These are phyloP conservation scores for Ecliptopera silaceata DNA, from an alignment of 2,888 invertebrate genomes.

Conservation along the genomic window DNA sequence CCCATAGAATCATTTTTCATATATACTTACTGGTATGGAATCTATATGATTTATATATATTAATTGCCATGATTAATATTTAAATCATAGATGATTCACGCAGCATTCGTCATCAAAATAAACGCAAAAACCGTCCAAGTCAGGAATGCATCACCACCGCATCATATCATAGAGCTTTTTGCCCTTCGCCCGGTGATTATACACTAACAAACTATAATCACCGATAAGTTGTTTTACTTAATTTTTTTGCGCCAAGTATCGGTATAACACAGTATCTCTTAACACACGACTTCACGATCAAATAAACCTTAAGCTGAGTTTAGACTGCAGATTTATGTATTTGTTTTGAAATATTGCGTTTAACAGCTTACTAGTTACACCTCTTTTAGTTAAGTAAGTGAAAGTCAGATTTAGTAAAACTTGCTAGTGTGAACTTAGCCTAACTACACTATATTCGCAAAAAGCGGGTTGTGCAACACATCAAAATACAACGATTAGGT, in stretches of 20 bases:
- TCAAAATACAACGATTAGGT: conserved; percentile 46
- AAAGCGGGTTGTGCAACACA: conserved; percentile 44
- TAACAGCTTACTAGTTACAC: too few relatives aligned
- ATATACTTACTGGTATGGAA: too few relatives aligned
- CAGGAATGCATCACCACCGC: neutral
- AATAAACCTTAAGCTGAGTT: neutral
- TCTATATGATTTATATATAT: too few relatives aligned
- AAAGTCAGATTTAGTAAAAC: too few relatives aligned
- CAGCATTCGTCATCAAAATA: too few relatives aligned
- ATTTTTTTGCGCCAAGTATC: conserved; percentile 29
- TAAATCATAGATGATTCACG: too few relatives aligned
- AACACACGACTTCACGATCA: conserved; percentile 17
- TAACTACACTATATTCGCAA: conserved; percentile 21
- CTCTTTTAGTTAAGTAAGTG: too few relatives aligned
- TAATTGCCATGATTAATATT: too few relatives aligned
- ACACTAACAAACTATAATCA: conserved; percentile 7
- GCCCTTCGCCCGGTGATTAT: neutral
- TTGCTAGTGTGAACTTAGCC: too few relatives aligned
- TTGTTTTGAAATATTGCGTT: too few relatives aligned
- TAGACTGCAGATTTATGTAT: too few relatives aligned
- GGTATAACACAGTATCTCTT: conserved; percentile 19
- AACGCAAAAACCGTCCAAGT: neutral
- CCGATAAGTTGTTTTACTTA: conserved; percentile 17
- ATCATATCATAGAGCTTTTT: neutral
- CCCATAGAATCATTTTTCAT: too few relatives aligned